Conservation (phyloP, 2,888 invertebrate species). For the Drosophila merina region DNA sequence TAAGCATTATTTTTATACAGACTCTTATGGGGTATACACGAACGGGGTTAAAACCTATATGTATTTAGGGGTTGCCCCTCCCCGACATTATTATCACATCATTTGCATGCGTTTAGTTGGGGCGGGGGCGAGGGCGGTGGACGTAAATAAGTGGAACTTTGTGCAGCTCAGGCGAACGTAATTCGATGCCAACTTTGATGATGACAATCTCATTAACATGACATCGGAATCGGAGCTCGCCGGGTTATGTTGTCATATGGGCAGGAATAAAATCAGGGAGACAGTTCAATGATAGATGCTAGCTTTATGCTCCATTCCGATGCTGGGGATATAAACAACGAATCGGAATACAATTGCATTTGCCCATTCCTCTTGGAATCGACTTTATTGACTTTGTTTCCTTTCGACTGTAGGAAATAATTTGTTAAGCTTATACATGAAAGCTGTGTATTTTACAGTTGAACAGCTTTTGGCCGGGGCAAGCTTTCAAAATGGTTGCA, state of each 20-base stretch:
- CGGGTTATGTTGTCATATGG: conserved; percentile 50
- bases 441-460: background rate
- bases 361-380: background rate
- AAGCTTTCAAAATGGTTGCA: conserved; percentile 25
- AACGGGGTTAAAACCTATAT: conserved; percentile 4
- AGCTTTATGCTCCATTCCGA: conserved; percentile 26
- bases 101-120: conserved; percentile 62
- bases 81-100: conserved; percentile 56
- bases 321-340: conserved; percentile 23
- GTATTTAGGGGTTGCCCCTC: conserved; percentile 2
- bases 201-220: conserved; percentile 72
- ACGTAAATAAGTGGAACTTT: conserved; percentile 52
- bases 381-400: conserved; percentile 5
- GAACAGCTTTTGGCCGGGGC: background rate
- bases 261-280: conserved; percentile 36
- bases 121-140: background rate
- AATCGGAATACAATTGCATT: conserved; percentile 23
- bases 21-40: conserved; percentile 2
- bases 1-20: conserved; percentile 53
- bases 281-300: conserved; percentile 46
- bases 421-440: too few relatives aligned
- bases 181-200: conserved; percentile 65
- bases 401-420: background rate
- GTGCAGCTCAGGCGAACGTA: conserved; percentile 52
- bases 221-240: conserved; percentile 51